Percentiles rank a stretch among this genome's conserved stretches.
These are phyloP conservation scores for Brachyalestes nurse DNA, from an alignment of 2,797 vertebrate genomes.

Conservation along the genomic window DNA sequence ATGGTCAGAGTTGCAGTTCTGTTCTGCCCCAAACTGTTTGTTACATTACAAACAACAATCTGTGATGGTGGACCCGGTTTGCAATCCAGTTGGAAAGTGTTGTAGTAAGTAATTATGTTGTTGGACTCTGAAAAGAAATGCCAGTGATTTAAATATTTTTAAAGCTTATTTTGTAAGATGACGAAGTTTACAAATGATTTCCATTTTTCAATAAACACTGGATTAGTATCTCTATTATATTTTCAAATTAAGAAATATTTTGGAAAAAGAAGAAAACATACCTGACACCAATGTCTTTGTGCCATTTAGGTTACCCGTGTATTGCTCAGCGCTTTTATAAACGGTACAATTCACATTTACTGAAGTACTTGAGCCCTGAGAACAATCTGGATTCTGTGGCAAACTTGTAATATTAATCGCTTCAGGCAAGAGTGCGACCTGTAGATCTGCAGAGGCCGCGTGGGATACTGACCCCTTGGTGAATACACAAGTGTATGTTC, in stretches of 20 bases:
- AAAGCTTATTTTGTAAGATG: background rate
- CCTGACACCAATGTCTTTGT: background rate
- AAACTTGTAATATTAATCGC: constrained; percentile 42
- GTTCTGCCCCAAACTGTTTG: constrained; percentile 43
- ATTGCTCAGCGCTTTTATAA: background rate
- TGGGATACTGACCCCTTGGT: constrained; percentile 62
- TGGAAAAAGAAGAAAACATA: background rate
- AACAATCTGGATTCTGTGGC: constrained; percentile 66
- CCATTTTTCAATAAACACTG: no score
- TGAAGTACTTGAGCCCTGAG: accelerated
- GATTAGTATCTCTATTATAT: no score
- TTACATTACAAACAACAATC: constrained; percentile 21
- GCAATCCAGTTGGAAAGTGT: constrained; percentile 21
- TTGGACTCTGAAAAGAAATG: background rate
- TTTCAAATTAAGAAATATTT: no score
- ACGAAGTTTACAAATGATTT: no score
- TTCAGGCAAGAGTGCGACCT: constrained; percentile 71
- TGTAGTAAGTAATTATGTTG: constrained; percentile 10
- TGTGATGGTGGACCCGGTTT: background rate
- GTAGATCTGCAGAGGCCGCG: constrained; percentile 45
- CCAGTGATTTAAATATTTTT: background rate
- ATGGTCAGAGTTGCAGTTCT: background rate
- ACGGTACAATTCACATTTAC: constrained; percentile 46
- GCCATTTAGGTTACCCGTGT: accelerated
- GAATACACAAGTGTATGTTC: constrained; percentile 73